phyloP scores from a whole-genome alignment of 2,797 vertebrate genomes.

The Antrozous pallidus region DNA sequence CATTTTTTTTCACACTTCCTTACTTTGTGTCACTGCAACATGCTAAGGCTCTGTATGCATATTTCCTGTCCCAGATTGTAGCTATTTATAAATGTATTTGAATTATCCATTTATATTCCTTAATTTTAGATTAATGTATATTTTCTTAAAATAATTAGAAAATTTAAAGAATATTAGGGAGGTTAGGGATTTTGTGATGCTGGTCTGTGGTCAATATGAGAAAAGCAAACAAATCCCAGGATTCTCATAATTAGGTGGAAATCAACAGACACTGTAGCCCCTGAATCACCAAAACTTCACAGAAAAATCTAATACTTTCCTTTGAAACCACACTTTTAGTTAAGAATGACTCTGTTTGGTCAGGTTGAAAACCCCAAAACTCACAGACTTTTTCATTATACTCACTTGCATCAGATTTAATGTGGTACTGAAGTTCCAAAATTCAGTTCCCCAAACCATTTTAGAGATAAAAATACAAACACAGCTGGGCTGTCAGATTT shows the following conservation, averaged over 20 bases:
- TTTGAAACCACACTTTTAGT: background rate
- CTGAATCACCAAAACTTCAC: background rate
- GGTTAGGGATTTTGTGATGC: too few species aligned
- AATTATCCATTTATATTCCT: too few species aligned
- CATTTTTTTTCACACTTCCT: too few species aligned
- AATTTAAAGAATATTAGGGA: too few species aligned
- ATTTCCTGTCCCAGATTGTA: too few species aligned
- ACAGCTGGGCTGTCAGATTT: conserved; percentile 28
- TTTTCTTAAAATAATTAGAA: too few species aligned
- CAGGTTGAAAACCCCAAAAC: background rate
- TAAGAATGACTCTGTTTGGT: background rate
- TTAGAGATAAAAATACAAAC: conserved; percentile 1
- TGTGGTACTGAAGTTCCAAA: background rate
- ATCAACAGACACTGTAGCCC: background rate
- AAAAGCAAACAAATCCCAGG: background rate
- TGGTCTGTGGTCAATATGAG: background rate
- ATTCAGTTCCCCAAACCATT: conserved; percentile 24
- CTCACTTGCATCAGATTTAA: background rate
- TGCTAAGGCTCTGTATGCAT: too few species aligned
- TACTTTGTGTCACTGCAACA: too few species aligned
- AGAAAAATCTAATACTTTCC: background rate
- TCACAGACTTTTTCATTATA: background rate
- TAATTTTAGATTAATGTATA: too few species aligned
- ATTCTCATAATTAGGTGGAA: background rate
- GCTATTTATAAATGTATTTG: too few species aligned